Evolutionary conservation across 2,113 vertebrate genomes (phyloP).

Genomic region (Tringa solitaria): DNA sequence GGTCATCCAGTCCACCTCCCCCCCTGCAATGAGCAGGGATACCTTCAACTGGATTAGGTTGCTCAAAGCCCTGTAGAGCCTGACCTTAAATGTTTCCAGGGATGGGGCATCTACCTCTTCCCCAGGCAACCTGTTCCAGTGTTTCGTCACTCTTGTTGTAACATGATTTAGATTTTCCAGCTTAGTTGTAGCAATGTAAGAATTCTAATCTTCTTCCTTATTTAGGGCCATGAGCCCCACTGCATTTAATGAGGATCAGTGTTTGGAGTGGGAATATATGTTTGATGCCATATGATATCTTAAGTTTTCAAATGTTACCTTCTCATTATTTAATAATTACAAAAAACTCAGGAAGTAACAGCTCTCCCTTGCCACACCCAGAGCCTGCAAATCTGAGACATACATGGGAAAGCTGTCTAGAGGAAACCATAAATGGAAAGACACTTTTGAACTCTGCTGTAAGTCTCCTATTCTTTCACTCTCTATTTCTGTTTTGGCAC

Average conservation of each 20-base stretch:
- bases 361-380: rapidly evolving
- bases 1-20: neutral
- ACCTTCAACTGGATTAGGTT: neutral
- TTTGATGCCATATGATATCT: neutral
- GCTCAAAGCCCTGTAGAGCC: neutral
- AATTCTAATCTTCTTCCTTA: neutral
- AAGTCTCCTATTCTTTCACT: neutral
- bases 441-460: neutral
- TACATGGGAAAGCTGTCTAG: neutral
- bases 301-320: neutral
- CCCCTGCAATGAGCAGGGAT: neutral
- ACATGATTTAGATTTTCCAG: neutral
- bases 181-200: neutral
- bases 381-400: neutral
- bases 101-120: rapidly evolving
- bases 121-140: neutral
- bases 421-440: neutral
- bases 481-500: neutral
- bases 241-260: neutral
- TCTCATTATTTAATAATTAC: neutral
- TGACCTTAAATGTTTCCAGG: neutral
- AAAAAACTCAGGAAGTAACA: neutral
- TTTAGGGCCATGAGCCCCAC: neutral
- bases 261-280: neutral
- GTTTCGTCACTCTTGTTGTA: neutral